Conservation (phyloP, 2,888 invertebrate species). For the Caenorhabditis sp. region DNA sequence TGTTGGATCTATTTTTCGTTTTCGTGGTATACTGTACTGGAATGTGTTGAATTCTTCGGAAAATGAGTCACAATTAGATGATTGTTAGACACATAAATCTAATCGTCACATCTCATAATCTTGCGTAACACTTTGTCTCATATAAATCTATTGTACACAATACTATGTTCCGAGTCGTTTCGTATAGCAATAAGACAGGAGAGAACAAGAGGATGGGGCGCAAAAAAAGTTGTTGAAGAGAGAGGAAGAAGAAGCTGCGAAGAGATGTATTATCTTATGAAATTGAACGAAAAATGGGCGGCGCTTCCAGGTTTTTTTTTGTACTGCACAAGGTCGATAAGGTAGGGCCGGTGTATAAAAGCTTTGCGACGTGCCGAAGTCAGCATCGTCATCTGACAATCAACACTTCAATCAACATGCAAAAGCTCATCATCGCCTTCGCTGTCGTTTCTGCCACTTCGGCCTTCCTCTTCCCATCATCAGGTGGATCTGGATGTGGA, state of each 20-base stretch:
- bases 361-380: no score
- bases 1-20: no score
- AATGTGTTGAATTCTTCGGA: background rate
- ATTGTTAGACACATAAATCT: background rate
- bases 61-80: no score
- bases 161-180: background rate
- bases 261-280: background rate
- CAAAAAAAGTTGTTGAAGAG: no score
- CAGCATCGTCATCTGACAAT: background rate
- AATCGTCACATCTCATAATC: background rate
- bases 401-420: constrained; percentile 32
- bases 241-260: background rate
- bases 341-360: background rate
- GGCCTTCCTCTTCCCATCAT: constrained; percentile 47
- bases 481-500: constrained; percentile 51
- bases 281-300: background rate
- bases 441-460: constrained; percentile 35
- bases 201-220: background rate
- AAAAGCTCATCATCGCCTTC: constrained; percentile 49
- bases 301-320: constrained; percentile 6
- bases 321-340: constrained; percentile 3
- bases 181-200: background rate
- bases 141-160: background rate
- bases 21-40: no score
- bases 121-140: background rate